These are phyloP conservation scores for Zaprionus nigranus DNA, from an alignment of 1,140 invertebrate species.

Conservation along the genomic window DNA sequence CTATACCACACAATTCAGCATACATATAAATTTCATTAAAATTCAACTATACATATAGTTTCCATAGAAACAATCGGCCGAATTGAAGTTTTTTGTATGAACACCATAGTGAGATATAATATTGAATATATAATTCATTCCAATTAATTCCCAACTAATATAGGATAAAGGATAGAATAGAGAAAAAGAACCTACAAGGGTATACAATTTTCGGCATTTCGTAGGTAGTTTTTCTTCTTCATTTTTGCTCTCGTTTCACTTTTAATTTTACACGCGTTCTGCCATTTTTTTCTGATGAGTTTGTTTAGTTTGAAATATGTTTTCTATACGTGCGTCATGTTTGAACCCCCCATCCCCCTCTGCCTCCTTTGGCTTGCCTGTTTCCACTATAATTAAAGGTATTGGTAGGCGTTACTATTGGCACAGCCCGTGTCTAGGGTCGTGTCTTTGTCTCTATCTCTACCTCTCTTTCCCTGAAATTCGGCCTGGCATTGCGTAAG, in stretches of 20 bases:
- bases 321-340: constrained; percentile 82
- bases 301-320: constrained; percentile 83
- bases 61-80: too few species aligned
- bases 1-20: too few species aligned
- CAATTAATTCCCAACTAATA: too few species aligned
- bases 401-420: constrained; percentile 82
- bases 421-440: constrained; percentile 45
- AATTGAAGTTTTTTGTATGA: too few species aligned
- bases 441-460: background rate
- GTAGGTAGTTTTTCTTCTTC: background rate
- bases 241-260: constrained; percentile 72
- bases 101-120: too few species aligned
- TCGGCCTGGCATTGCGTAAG: constrained; percentile 51
- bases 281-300: constrained; percentile 69
- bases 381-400: constrained; percentile 76
- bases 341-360: constrained; percentile 24
- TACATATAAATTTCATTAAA: too few species aligned
- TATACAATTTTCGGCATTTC: too few species aligned
- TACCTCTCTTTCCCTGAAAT: background rate
- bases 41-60: too few species aligned
- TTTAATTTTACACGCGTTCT: constrained; percentile 80
- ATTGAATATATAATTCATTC: too few species aligned
- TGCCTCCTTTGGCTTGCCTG: background rate
- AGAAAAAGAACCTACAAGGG: too few species aligned
- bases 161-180: too few species aligned